phyloP scores from a whole-genome alignment of 2,888 invertebrate species.

The Drosophila subquinaria region DNA sequence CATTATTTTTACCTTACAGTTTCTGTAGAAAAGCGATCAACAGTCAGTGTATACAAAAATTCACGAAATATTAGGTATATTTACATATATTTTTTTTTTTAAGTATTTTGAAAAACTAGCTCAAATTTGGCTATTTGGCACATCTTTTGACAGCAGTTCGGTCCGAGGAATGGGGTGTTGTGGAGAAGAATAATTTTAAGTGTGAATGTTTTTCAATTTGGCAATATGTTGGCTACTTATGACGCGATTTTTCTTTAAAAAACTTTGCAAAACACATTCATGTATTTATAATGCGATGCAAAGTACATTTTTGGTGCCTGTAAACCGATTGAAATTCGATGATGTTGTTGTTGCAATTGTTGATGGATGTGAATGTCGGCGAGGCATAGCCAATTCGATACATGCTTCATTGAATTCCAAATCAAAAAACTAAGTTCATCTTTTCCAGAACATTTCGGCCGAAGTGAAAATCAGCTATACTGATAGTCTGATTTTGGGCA shows the following conservation, averaged over 20 bases:
- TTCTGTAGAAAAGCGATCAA: not conserved
- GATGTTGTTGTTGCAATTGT: slow-evolving; percentile 4
- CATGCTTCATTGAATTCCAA: slow-evolving; percentile 35
- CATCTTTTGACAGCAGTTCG: slow-evolving; percentile 15
- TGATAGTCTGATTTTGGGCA: slow-evolving; percentile 74
- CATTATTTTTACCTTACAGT: not conserved
- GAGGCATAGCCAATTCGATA: slow-evolving; percentile 14
- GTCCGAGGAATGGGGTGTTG: not conserved
- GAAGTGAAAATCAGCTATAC: slow-evolving; percentile 79
- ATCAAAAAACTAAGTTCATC: slow-evolving; percentile 1
- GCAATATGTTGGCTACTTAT: slow-evolving; percentile 42
- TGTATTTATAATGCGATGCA: slow-evolving; percentile 22
- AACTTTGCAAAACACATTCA: slow-evolving; percentile 4
- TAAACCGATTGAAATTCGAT: slow-evolving; percentile 7
- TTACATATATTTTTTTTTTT: slow-evolving; percentile 4
- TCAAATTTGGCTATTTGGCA: slow-evolving; percentile 47
- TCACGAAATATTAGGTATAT: slow-evolving; percentile 1
- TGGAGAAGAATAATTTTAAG: slow-evolving; percentile 18
- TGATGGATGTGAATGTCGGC: slow-evolving; percentile 19
- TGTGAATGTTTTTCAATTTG: slow-evolving; percentile 48
- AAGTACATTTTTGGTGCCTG: slow-evolving; percentile 16
- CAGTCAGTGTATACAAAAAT: not conserved
- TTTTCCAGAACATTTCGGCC: slow-evolving; percentile 76
- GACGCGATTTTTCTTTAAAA: slow-evolving; percentile 48
- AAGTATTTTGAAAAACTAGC: slow-evolving; percentile 15